Base-by-base conservation (phyloP, 2,888 invertebrate species). In the Drosophila mimica region DNA sequence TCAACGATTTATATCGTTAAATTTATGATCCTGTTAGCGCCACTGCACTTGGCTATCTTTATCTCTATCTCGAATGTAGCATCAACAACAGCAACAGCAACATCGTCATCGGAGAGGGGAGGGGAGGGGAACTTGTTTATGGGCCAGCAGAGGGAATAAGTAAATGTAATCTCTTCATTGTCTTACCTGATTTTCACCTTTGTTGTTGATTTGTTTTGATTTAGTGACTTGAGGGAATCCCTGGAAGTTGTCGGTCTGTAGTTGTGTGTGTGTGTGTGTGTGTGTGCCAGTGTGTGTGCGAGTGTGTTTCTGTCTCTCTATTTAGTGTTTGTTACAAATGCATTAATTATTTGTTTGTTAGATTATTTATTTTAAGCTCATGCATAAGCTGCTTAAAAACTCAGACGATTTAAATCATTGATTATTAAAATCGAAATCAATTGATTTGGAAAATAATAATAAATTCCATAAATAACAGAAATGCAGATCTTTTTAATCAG, bases 1-100 rank as follows among this genome's bases (percentile, higher is more conserved):
- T 49, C 62, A 66, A 70, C 89, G 91, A 91, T 90, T 86, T 80
- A 78, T 88, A 91, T 88, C 81, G 70, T 74, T 74, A 74, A 82
- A 90, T 90, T 91, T 91, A 90, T 82, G 87, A 81, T 90, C 85
- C 90, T 91, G 90, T 91, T 91, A 90, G 90, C 90, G 90, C 91
- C 90, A 91, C 89, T 82, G 90, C 80, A 80, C 75, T 82, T 76
- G 81, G 72, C 73, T 81, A 81, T 81, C 78, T 49, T 70, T 88
- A 88, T 86, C 86, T 74, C 38, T 88, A 88, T 86, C 86, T 74
- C 38, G 36, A 31, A 34, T 63, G 58, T 63, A 73, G 71, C 79
- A 86, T 88, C 86, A 52, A 36, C 68, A 64, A 59, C 74, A 34
- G 13, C 63, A 61, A 13, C 46, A 52, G n/a, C 79, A 17, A 4